Evolutionary conservation across 2,113 vertebrate genomes (phyloP).

Genomic region (Forbesichthys papilliferus): DNA sequence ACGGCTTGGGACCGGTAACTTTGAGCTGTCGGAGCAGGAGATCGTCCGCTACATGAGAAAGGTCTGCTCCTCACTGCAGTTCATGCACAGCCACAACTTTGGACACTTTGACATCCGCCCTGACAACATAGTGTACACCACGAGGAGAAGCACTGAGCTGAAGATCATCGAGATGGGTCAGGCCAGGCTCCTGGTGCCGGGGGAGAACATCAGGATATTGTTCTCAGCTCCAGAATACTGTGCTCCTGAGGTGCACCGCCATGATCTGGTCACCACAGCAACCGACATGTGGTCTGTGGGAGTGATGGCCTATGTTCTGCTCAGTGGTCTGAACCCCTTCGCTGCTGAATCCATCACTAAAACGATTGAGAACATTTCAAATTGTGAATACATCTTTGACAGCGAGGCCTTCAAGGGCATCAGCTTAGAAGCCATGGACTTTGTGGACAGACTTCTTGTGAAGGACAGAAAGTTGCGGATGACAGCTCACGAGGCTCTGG

Average conservation of each 20-base stretch:
- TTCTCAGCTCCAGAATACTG: constrained; percentile 94
- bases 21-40: constrained; percentile 95
- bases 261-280: constrained; percentile 89
- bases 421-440: constrained; percentile 93
- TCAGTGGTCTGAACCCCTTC: constrained; percentile 96
- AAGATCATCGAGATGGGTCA: constrained; percentile 98
- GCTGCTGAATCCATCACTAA: constrained; percentile 92
- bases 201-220: constrained; percentile 91
- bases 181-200: constrained; percentile 88
- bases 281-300: constrained; percentile 99
- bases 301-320: constrained; percentile 89
- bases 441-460: constrained; percentile 90
- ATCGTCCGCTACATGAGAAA: constrained; percentile 90
- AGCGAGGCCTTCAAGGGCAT: constrained; percentile 93
- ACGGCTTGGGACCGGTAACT: constrained; percentile 87
- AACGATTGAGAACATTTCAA: constrained; percentile 91
- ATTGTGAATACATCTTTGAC: constrained; percentile 92
- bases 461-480: constrained; percentile 94
- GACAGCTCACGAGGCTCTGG: constrained; percentile 92
- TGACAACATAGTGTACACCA: constrained; percentile 94
- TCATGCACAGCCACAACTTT: constrained; percentile 88
- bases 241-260: constrained; percentile 92
- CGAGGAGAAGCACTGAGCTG: constrained; percentile 85
- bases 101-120: constrained; percentile 95
- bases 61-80: constrained; percentile 88